Evolutionary conservation across 2,113 vertebrate genomes (phyloP).

Genomic region (Eolophus roseicapilla): DNA sequence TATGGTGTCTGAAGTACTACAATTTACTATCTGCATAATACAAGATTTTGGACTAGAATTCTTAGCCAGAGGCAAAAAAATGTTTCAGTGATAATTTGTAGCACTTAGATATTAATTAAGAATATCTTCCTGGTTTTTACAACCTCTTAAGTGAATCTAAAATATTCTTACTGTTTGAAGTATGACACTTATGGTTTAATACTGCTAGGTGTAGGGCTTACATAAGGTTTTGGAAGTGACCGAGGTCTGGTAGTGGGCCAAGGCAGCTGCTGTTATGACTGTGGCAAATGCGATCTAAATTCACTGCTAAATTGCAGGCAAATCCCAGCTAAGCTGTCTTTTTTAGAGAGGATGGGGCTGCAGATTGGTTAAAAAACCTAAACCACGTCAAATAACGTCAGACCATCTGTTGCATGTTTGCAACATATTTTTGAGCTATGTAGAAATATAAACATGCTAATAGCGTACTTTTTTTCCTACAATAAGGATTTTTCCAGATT

Average conservation of each 20-base stretch:
- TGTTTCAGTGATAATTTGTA: neutral
- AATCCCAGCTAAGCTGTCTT: constrained; percentile 82
- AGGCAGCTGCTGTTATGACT: constrained; percentile 54
- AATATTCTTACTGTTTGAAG: constrained; percentile 30
- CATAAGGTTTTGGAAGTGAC: constrained; percentile 61
- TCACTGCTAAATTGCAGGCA: constrained; percentile 73
- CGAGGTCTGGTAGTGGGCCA: constrained; percentile 52
- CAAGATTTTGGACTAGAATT: neutral
- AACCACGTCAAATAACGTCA: constrained; percentile 66
- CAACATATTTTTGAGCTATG: constrained; percentile 53
- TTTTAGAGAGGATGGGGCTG: constrained; percentile 63
- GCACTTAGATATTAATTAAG: neutral
- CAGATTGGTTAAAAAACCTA: constrained; percentile 52
- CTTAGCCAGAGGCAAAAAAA: neutral
- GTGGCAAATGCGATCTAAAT: constrained; percentile 66
- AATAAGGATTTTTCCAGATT: constrained; percentile 4
- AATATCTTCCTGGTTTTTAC: neutral
- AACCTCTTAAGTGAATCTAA: constrained; percentile 1
- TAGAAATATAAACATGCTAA: constrained; percentile 63
- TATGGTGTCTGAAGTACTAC: neutral
- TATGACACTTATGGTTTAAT: constrained; percentile 20
- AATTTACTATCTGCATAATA: neutral
- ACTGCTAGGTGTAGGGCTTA: constrained; percentile 35
- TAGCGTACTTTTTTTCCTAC: neutral
- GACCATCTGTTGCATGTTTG: constrained; percentile 76